These are phyloP conservation scores for Centropyge bicolor DNA, from an alignment of 2,797 vertebrate genomes.

Conservation along the genomic window DNA sequence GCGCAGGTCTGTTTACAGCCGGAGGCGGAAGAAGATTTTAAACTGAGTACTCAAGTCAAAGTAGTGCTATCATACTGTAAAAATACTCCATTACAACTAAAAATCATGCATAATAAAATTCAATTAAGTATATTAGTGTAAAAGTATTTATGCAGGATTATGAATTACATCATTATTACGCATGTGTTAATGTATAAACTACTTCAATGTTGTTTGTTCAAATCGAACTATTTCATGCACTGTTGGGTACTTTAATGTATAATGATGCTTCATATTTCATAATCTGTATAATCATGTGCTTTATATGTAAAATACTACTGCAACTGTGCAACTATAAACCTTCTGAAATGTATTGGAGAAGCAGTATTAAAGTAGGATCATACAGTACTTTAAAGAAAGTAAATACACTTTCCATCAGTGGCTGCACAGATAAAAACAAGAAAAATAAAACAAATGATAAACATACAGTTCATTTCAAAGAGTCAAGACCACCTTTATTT, in stretches of 20 bases:
- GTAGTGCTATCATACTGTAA: not conserved
- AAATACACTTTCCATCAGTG: no score
- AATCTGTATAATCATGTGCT: not conserved
- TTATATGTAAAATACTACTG: no score
- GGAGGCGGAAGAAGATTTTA: no score
- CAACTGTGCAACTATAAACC: no score
- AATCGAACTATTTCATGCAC: not conserved
- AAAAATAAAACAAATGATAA: no score
- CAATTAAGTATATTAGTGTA: not conserved
- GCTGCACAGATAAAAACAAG: no score
- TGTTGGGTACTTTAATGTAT: not conserved
- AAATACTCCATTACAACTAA: not conserved
- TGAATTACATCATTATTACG: not conserved
- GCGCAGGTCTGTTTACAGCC: no score
- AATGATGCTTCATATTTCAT: not conserved
- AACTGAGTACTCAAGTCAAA: no score
- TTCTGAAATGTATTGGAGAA: not conserved
- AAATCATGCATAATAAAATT: no score
- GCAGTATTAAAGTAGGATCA: not conserved
- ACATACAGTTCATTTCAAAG: constrained; percentile 66
- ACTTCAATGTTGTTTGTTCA: not conserved
- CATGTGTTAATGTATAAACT: not conserved
- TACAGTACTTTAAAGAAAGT: no score
- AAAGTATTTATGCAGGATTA: no score
- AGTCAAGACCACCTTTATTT: constrained; percentile 90